Evolutionary conservation across 2,888 invertebrate genomes (phyloP), one percentile per base, ranked within the genome.

Genomic region (Hypolimnas misippus): DNA sequence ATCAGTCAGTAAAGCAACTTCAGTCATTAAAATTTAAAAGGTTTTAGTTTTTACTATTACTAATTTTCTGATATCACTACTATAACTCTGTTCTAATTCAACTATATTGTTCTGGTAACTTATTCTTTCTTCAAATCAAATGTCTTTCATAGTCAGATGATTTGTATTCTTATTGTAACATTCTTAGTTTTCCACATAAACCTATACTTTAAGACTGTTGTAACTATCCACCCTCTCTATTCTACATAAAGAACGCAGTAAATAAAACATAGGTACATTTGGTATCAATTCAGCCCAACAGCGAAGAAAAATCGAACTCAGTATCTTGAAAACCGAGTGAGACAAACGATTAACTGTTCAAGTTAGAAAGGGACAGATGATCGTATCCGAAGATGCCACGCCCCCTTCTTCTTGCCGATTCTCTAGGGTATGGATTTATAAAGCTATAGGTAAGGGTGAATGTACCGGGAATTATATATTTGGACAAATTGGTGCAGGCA

Each of bases 381-480:
- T 68, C 44, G 51, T 42, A 60, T 62, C 67, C 54, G 59, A 63
- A 68, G 54, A 55, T 49, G 67, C 71, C 74, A 73, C 75, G 73
- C 75, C 73, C 68, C 63, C 69, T 71, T 73, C 73, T 71, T 72
- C 68, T 68, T 62, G 65, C 61, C 62, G 59, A 68, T 65, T 69
- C 66, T 66, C 69, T 65, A 65, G 70, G 67, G 60, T 62, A 62
- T 61, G 67, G 62, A 69, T 64, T 60, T 66, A 65, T 65, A 66
- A 56, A 52, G 51, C 62, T 62, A 64, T 50, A 57, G 17, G 10
- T 44, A 46, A 62, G 65, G 67, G 67, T 65, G 60, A 68, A 65
- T 53, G 62, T 56, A 64, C 64, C 52, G 31, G 65, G 60, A 62
- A 63, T 60, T 57, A 56, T 64, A 64, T 61, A 64, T 67, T 62